Evolutionary conservation across 2,888 invertebrate genomes (phyloP).

Genomic region (Megaustenia siamemsis): DNA sequence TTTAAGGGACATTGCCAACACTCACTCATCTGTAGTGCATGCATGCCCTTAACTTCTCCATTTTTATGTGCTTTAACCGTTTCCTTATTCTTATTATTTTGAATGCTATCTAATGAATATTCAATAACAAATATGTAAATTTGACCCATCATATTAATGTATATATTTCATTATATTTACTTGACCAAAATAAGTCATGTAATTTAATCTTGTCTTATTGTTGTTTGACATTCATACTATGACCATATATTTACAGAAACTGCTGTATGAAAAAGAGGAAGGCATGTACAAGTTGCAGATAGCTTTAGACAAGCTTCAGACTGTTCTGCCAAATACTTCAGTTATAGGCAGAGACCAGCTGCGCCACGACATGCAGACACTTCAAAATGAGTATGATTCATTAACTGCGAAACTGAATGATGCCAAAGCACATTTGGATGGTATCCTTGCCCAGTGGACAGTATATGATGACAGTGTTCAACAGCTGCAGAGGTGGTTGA

Average conservation of each 20-base stretch:
- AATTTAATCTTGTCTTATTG: background rate
- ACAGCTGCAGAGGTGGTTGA: slow-evolving; percentile 89
- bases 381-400: slow-evolving; percentile 93
- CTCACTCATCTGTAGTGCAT: too few relatives aligned
- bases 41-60: too few relatives aligned
- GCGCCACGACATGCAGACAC: slow-evolving; percentile 88
- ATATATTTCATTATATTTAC: too few relatives aligned
- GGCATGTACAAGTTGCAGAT: slow-evolving; percentile 76
- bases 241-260: slow-evolving; percentile 63
- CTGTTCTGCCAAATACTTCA: slow-evolving; percentile 89
- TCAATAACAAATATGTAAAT: too few relatives aligned
- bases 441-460: slow-evolving; percentile 94
- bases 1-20: too few relatives aligned
- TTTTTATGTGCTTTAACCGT: too few relatives aligned
- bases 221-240: background rate
- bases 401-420: slow-evolving; percentile 89
- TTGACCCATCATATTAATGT: too few relatives aligned
- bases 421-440: slow-evolving; percentile 86
- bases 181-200: background rate
- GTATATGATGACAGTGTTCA: slow-evolving; percentile 93
- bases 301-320: slow-evolving; percentile 75
- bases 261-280: slow-evolving; percentile 74
- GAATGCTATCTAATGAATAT: too few relatives aligned
- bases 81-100: too few relatives aligned
- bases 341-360: slow-evolving; percentile 93